Base-by-base conservation (phyloP, 1,140 invertebrate genomes). In the Heliconius hermathena region DNA sequence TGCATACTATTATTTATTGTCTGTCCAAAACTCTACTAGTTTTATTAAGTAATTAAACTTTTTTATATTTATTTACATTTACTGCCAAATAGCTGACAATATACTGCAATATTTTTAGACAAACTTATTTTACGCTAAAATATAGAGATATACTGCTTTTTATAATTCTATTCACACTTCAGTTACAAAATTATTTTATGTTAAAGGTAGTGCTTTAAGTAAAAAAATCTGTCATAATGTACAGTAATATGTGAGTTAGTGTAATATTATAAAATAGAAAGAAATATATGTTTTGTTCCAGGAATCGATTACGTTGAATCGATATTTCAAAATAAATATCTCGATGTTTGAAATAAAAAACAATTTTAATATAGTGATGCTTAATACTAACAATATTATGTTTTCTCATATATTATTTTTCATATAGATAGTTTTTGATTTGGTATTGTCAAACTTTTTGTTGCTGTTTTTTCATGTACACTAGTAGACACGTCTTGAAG, bases 21-120 rank as follows among this genome's bases (percentile, higher is more conserved):
- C 60, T 66, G 60, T 66, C 60, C 60, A 22, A 60, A 60, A 60
- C 54, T 60, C 4, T 66, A 66, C 13, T 66, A 66, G 60, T 29
- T 66, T 66, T 60, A 66, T 16, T 66, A 29, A 8, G n/a, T 72
- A 60, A 80, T 80, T 80, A 80, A 57, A 77, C 73, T 66, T 81
- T 72, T 71, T 72, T 72, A 72, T 72, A 72, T 72, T 72, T 72
- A 72, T 72, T 77, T 74, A 71, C 79, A 66, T 74, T 72, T 80
- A 80, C 79, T 77, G 76, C 79, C 79, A 81, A 81, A 76, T 81
- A 81, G 60, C 73, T 74, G 78, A 79, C 78, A 77, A 77, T 77
- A 80, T 76, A 77, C 76, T 74, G 79, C 79, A 77, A 77, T 81
- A 81, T 77, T 81, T 77, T 80, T 80, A 79, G 78, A 80, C 20